Percentiles rank a stretch among this genome's conserved stretches.
phyloP scores from a whole-genome alignment of 2,888 invertebrate genomes.

The Stictocephala bisonia region DNA sequence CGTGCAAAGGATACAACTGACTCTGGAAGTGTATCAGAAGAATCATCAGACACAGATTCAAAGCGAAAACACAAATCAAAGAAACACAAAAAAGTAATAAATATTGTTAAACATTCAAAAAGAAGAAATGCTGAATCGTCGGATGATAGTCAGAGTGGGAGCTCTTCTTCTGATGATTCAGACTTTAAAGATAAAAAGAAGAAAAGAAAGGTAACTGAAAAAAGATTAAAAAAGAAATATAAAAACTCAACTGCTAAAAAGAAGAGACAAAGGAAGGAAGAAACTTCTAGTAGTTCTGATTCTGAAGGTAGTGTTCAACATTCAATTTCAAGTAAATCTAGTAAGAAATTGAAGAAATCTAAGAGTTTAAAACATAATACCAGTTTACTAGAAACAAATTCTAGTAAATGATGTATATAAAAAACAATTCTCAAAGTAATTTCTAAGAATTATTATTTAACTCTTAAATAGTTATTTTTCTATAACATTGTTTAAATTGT shows the following conservation, averaged over 20 bases:
- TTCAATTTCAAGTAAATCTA: constrained; percentile 36
- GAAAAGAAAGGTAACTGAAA: constrained; percentile 53
- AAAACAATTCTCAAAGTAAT: too few relatives aligned
- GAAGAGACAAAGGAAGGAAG: constrained; percentile 64
- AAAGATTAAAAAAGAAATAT: constrained; percentile 52
- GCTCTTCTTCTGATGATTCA: constrained; percentile 52
- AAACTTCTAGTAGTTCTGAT: constrained; percentile 27
- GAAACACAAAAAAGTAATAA: constrained; percentile 53
- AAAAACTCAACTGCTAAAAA: constrained; percentile 30
- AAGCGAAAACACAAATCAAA: constrained; percentile 48
- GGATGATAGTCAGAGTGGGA: constrained; percentile 53
- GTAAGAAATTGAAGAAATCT: constrained; percentile 46
- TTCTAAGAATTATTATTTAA: too few relatives aligned
- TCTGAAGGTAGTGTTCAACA: constrained; percentile 33
- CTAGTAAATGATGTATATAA: too few relatives aligned
- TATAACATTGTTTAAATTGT: too few relatives aligned
- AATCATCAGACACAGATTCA: constrained; percentile 54
- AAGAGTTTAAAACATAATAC: constrained; percentile 14
- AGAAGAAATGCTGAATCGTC: constrained; percentile 45
- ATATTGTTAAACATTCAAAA: constrained; percentile 54
- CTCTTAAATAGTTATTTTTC: too few relatives aligned
- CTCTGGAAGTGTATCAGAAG: constrained; percentile 53
- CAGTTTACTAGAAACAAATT: too few relatives aligned
- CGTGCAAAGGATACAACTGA: constrained; percentile 53
- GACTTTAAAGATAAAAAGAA: constrained; percentile 49